Base-by-base conservation (phyloP, 2,888 invertebrate species). In the Seira musarum region DNA sequence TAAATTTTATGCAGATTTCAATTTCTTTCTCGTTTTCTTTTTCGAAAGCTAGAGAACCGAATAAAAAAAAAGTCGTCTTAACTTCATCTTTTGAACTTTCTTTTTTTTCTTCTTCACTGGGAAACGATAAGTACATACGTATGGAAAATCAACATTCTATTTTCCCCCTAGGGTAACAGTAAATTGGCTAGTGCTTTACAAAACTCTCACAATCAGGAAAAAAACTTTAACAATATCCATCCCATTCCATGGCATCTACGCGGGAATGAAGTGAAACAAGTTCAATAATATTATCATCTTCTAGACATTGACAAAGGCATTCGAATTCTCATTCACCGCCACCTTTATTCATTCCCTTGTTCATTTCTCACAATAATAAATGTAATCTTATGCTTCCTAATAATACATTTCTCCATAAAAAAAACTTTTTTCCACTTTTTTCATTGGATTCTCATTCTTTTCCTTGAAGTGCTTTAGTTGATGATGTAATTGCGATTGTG, bases 1-100 rank as follows among this genome's bases (percentile, higher is more conserved):
- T 87, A 87, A 87, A 87, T 87, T 87, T 86, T 85, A 85, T 87
- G 86, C 86, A 86, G 87, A 87, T 87, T 87, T 83, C 87, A 86
- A 87, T 87, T 87, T 87, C 85, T 81, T 82, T 81, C 83, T 81
- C 81, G 71, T 67, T 22, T 72, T 30, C 19, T 49, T 46, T 64
- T 66, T 30, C 30, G 8, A 30, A 8, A 30, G n/a, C n/a, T n/a
- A n/a, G n/a, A n/a, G n/a, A 30, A 30, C 30, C 30, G 30, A 30
- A 30, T 30, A 30, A 53, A 17, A 53, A 53, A 53, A 53, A 15
- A 53, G 53, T 53, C 15, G 53, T n/a, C 53, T 53, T 53, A 53
- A 53, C n/a, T 53, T 3, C 15, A 53, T n/a, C 25, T 72, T 64
- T 70, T 30, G 53, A 61, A 63, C 68, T 63, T 72, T 17, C 21